Base-by-base conservation (phyloP, 2,888 invertebrate genomes). In the Myopa tessellatipennis region DNA sequence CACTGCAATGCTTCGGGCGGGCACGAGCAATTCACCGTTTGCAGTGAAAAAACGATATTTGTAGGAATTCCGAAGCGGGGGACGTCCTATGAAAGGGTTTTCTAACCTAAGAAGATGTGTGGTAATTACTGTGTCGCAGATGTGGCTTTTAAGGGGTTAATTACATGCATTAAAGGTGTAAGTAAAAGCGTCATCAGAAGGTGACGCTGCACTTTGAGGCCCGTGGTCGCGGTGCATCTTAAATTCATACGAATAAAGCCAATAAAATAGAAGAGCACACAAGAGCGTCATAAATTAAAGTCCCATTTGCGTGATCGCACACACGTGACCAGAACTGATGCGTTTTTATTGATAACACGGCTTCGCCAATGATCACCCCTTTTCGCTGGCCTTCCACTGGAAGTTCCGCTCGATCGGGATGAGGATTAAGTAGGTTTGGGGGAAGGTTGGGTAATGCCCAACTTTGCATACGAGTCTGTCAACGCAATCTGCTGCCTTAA, bases 281-380 rank as follows among this genome's bases (percentile, higher is more conserved):
- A 65, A 34, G 4, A 36, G 34, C 36, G 34, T 7, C 34, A 75
- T 68, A 69, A 75, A 75, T 55, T 69, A 77, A 84, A 86, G 83
- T 82, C 79, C 77, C 81, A 84, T 84, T 83, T 81, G 79, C 80
- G 82, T 83, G 82, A 83, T 84, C 82, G 82, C 81, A 82, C 85
- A 83, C 88, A 89, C 88, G 88, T 89, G 89, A 89, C 89, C 89
- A 89, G 82, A 85, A 86, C 89, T 83, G 87, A 89, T 89, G 86
- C 84, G 86, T 87, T 86, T 88, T 87, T 84, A 88, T 88, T 87
- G 84, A 80, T 82, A 82, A 75, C 79, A 81, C 80, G 78, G 78
- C 26, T 34, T 34, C 67, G 67, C 18, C 18, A 52, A 36, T 26
- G 26, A 58, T 26, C 74, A 74, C 60, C 65, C 76, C 60, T 77